A percentile compares a stretch with the other conserved stretches of the same genome.
phyloP scores from a whole-genome alignment of 1,140 invertebrate species.

The Phenacoccus solenopsis region DNA sequence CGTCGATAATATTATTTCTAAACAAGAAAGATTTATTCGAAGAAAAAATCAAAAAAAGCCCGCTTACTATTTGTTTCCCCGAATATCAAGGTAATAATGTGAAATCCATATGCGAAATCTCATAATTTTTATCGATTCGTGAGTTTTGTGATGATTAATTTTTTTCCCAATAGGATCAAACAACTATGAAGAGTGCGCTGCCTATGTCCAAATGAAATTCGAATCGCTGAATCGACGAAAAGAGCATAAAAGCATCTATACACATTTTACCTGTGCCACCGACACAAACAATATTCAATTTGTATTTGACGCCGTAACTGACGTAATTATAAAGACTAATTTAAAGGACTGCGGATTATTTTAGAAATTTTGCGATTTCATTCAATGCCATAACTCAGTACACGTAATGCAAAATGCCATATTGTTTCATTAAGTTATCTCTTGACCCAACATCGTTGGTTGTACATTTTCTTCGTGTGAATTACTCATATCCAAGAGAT shows the following conservation, averaged over 20 bases:
- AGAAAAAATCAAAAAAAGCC: constrained; percentile 81
- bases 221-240: constrained; percentile 75
- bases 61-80: constrained; percentile 88
- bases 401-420: background rate
- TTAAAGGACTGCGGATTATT: constrained; percentile 81
- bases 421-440: background rate
- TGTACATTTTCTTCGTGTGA: constrained; percentile 2
- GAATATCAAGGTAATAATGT: constrained; percentile 77
- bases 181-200: constrained; percentile 71
- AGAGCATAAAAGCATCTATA: constrained; percentile 82
- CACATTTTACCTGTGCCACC: constrained; percentile 83
- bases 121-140: no score
- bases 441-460: background rate
- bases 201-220: constrained; percentile 81
- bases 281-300: constrained; percentile 86
- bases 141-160: background rate
- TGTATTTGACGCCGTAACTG: constrained; percentile 82
- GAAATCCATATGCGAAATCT: no score
- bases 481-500: background rate
- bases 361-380: constrained; percentile 33
- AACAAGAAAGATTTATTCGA: constrained; percentile 97
- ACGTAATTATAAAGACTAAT: constrained; percentile 88
- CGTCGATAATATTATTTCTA: constrained; percentile 92
- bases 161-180: constrained; percentile 52
- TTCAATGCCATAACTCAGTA: background rate